Evolutionary conservation across 2,888 invertebrate genomes (phyloP), one percentile per base, ranked within the genome.

Genomic region (Onthophagus sagittarius): DNA sequence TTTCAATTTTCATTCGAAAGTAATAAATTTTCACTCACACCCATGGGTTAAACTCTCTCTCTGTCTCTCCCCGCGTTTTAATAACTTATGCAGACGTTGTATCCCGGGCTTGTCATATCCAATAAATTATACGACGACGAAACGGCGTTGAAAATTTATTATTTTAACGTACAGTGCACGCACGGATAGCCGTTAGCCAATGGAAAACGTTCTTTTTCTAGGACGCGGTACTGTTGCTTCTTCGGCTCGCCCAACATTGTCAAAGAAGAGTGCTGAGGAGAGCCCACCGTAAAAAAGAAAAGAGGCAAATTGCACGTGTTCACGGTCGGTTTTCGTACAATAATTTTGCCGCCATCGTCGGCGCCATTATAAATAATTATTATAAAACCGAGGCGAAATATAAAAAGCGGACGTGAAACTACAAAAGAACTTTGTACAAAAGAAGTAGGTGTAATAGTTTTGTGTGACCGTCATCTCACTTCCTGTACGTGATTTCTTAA

Each of bases 221-320:
- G 77, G 76, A 76, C 77, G 75, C 70, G 72, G 72, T 76, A 77
- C 75, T 77, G 77, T 76, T 77, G 72, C 72, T 74, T 23, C 23
- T 23, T 74, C 72, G 74, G 63, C 72, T 72, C 62, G n/a, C 11
- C 23, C 11, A 71, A 71, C 71, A 67, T 67, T n/a, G 67, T 23
- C 67, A 23, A 23, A 65, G 15, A 53, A 33, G n/a, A 32, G 53
- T 53, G 39, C 13, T 15, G 13, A 71, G 53, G 13, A 70, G 15
- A n/a, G 13, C 15, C n/a, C 62, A 9, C 15, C 70, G 70, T 1
- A 2, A 23, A 23, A 71, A 62, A 62, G 53, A 70, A 39, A 33
- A 15, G n/a, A 33, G 13, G 53, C 39, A 70, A 70, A 70, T 15
- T 14, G 69, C 69, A 33, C 33, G 13, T 39, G 15, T 11, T 14